Evolutionary conservation across 2,888 invertebrate species (phyloP).

Genomic region (Yponomeuta evonymella): DNA sequence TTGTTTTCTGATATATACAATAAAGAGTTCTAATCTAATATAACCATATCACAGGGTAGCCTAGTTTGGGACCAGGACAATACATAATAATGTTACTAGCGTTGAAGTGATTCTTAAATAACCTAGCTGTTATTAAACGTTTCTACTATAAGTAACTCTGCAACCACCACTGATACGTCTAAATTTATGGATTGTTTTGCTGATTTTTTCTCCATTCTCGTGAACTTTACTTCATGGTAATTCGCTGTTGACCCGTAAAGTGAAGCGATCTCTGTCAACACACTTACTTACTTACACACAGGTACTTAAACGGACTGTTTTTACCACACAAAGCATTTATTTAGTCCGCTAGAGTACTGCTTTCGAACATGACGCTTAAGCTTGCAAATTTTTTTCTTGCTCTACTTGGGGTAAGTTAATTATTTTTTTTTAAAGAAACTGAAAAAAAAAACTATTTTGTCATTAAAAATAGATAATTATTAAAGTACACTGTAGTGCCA

Average conservation of each 20-base stretch:
- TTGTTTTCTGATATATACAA: no score
- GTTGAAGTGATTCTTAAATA: no score
- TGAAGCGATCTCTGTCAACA: background rate
- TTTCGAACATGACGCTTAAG: background rate
- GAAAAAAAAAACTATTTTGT: no score
- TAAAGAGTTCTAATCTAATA: no score
- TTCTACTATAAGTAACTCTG: no score
- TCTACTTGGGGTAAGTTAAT: background rate
- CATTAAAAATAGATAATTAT: no score
- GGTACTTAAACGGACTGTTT: background rate
- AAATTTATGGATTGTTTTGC: background rate
- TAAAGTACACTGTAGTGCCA: no score
- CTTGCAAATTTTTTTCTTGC: background rate
- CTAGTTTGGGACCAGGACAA: no score
- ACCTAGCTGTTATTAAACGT: no score
- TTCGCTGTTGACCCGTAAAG: background rate
- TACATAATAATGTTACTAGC: no score
- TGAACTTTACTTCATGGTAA: slow-evolving; percentile 3
- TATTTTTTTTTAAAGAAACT: background rate
- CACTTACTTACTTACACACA: background rate
- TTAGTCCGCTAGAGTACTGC: background rate
- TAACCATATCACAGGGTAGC: no score
- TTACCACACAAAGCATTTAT: background rate
- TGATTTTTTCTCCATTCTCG: background rate
- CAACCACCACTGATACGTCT: background rate